These are phyloP conservation scores for Physocephala rufipes DNA, from an alignment of 2,888 invertebrate genomes.

Conservation along the genomic window DNA sequence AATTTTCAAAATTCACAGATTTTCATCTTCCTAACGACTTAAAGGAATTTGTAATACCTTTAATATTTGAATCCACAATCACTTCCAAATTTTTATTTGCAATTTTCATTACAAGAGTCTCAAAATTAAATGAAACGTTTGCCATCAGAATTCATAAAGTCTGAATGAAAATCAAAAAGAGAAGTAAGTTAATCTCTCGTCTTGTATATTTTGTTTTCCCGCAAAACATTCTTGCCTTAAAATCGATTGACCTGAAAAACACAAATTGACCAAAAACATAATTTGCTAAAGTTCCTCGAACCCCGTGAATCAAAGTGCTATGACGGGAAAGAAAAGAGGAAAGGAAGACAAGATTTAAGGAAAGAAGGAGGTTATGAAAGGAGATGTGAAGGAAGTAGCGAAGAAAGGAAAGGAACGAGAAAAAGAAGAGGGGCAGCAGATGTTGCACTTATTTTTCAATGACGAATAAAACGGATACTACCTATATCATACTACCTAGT, in stretches of 20 bases:
- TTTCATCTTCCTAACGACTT: no score
- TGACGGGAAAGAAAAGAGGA: neutral
- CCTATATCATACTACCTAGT: no score
- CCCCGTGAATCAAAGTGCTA: neutral
- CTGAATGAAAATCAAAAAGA: constrained; percentile 4
- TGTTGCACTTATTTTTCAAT: constrained; percentile 36
- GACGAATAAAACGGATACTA: neutral
- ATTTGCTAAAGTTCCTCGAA: constrained; percentile 28
- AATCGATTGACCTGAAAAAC: constrained; percentile 7
- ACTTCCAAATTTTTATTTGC: no score
- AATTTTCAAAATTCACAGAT: no score
- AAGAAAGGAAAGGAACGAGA: neutral
- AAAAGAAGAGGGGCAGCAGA: constrained; percentile 11
- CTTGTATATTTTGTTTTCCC: no score
- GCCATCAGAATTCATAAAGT: constrained; percentile 30
- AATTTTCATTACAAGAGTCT: constrained; percentile 13
- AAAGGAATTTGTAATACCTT: no score
- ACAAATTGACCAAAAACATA: constrained; percentile 33
- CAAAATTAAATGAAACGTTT: constrained; percentile 41
- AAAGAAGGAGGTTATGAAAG: neutral
- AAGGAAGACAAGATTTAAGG: neutral
- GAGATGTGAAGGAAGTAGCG: no score
- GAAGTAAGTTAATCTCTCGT: no score
- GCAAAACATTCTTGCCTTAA: neutral
- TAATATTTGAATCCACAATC: no score